Evolutionary conservation across 2,113 vertebrate species (phyloP), one percentile per base, ranked within the genome.

Genomic region (Erinaceus europaeus): DNA sequence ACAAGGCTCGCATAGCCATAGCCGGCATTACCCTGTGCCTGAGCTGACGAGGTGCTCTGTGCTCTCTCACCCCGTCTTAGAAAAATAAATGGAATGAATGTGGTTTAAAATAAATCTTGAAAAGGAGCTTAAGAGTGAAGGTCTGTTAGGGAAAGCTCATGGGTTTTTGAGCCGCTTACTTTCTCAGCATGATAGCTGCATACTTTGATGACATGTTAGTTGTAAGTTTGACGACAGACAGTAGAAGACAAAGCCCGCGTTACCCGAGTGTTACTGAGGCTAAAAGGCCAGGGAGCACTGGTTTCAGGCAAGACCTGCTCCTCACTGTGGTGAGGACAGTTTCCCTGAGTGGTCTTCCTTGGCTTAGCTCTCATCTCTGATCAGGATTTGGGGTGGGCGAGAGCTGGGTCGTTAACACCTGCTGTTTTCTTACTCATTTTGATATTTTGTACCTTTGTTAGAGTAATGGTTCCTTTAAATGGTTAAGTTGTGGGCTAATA

Each of bases 391-490:
- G 53, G 13, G 23, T 72, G 52, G 57, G 11, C 15, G 59, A 34
- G n/a, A 32, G 9, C 67, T 23, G 32, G 55, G 8, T 46, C n/a
- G 20, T 73, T 34, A 67, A 0, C 53, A 6, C 34, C 53, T 69
- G 65, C 77, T 90, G 62, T 42, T 78, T 61, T 34, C 48, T 69
- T 82, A 27, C 29, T 50, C 84, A 10, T 48, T 64, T 86, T 84
- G 75, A 17, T 62, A 27, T 69, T 71, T 55, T 69, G 67, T 53
- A 69, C 27, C 40, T 68, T 50, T 79, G 50, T 74, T 61, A 52
- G 52, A 62, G 34, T 78, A 76, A 38, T 68, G 17, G 25, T 44
- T 74, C 15, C 25, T 87, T 76, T 61, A 73, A 74, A 10, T 69
- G 29, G 14, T 83, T 21, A 3, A 68, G 13, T 74, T 77, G 57